Conservation (phyloP, 2,888 invertebrate genomes). For the Ryuthela nishihirai region DNA sequence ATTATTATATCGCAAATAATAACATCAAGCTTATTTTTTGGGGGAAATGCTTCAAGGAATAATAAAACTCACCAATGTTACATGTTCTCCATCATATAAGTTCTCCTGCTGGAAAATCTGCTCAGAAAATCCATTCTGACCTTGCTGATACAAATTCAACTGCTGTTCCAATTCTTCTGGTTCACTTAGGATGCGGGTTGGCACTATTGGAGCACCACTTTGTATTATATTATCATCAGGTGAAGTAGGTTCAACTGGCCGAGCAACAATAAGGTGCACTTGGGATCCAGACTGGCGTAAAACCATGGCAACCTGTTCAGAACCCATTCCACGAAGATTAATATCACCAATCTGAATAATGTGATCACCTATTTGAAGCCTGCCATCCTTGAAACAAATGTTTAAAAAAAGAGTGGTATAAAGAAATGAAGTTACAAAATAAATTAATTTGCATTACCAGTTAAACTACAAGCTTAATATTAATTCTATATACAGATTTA, state of each 20-base stretch:
- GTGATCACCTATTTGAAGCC: conserved; percentile 95
- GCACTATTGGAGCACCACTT: conserved; percentile 80
- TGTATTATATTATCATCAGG: conserved; percentile 64
- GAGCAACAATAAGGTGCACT: conserved; percentile 89
- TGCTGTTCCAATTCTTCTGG: conserved; percentile 77
- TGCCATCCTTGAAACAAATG: conserved; percentile 79
- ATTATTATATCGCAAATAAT: too few relatives aligned
- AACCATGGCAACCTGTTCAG: conserved; percentile 90
- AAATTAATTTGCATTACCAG: background rate
- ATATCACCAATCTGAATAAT: conserved; percentile 93
- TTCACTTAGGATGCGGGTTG: conserved; percentile 80
- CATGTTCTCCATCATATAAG: conserved; percentile 15
- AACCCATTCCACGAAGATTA: conserved; percentile 91
- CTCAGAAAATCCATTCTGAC: conserved; percentile 24
- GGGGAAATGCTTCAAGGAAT: too few relatives aligned
- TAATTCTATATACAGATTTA: too few relatives aligned
- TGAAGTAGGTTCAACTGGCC: conserved; percentile 78
- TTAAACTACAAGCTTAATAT: too few relatives aligned
- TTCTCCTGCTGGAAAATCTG: conserved; percentile 6
- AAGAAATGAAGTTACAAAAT: background rate
- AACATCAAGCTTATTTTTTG: too few relatives aligned
- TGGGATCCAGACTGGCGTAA: conserved; percentile 83
- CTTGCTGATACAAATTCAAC: conserved; percentile 51
- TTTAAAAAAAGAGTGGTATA: conserved; percentile 9
- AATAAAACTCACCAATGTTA: conserved; percentile 7